These are phyloP conservation scores for Andrena camellia DNA, from an alignment of 2,888 invertebrate species.

Conservation along the genomic window DNA sequence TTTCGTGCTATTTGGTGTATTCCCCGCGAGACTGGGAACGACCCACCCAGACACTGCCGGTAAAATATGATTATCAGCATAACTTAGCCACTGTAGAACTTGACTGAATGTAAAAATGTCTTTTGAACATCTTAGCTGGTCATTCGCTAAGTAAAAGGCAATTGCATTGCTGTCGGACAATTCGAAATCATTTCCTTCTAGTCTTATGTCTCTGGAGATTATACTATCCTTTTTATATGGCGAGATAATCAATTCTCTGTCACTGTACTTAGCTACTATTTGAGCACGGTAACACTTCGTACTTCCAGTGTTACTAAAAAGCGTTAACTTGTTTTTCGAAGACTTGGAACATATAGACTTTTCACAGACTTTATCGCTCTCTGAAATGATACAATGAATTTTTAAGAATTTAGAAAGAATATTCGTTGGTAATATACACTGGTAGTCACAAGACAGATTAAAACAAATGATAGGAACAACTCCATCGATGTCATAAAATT, in stretches of 20 bases:
- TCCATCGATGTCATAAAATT: no score
- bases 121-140: constrained; percentile 76
- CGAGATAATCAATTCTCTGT: constrained; percentile 69
- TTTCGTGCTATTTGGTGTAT: constrained; percentile 40
- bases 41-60: constrained; percentile 79
- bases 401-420: neutral
- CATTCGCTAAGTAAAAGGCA: constrained; percentile 80
- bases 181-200: constrained; percentile 70
- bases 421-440: neutral
- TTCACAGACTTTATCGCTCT: constrained; percentile 7
- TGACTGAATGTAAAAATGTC: constrained; percentile 78
- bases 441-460: no score
- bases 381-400: constrained; percentile 26
- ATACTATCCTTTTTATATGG: constrained; percentile 53
- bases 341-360: neutral
- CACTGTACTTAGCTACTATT: constrained; percentile 78
- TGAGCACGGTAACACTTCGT: constrained; percentile 73
- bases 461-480: no score
- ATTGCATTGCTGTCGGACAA: constrained; percentile 81
- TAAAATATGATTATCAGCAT: constrained; percentile 82
- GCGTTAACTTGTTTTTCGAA: constrained; percentile 46
- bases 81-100: constrained; percentile 84
- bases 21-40: constrained; percentile 63
- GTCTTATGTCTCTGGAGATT: constrained; percentile 52
- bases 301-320: constrained; percentile 71